Base-by-base conservation (phyloP, 2,888 invertebrate genomes). In the Nomada fucata region DNA sequence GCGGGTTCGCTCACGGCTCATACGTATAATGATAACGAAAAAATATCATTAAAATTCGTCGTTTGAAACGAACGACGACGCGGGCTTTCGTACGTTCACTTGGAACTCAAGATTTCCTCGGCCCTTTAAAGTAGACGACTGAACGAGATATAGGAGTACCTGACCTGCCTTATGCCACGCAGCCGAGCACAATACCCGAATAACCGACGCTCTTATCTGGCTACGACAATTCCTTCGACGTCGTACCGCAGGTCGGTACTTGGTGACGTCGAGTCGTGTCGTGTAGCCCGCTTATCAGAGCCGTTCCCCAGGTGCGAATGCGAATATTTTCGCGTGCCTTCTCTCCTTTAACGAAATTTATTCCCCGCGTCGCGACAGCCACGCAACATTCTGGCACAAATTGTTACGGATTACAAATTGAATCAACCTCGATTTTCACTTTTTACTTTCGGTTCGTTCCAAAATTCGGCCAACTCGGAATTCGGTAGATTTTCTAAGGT, bases 111-210 rank as follows among this genome's bases (percentile, higher is more conserved):
- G 26, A 52, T 73, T 64, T 52, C 63, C 67, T 26, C 29, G 67
- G 65, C 61, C 61, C 63, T 63, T 52, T 44, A 52, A 71, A 64
- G 57, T 81, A 73, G 75, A 44, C 75, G 69, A 68, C 29, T 65
- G 64, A 57, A 65, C 68, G 65, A 76, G 81, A 83, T 74, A 74
- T 84, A 83, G 74, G 57, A 75, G 69, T 7, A 29, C 82, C 81
- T 87, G 87, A 88, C 87, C 87, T 88, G 82, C 87, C 87, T 83
- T 72, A 88, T 84, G 74, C 80, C 75, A 69, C 76, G 67, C 79
- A 44, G 64, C 67, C 75, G 74, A 67, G 86, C 84, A 87, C 85
- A 83, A 86, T 82, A 84, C 59, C 77, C 87, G 86, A 84, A 86
- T 86, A 82, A 85, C 82, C 82, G 77, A 71, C 65, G 57, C 70